Base-by-base conservation (phyloP, 2,888 invertebrate genomes). In the Diloba caeruleocephala region DNA sequence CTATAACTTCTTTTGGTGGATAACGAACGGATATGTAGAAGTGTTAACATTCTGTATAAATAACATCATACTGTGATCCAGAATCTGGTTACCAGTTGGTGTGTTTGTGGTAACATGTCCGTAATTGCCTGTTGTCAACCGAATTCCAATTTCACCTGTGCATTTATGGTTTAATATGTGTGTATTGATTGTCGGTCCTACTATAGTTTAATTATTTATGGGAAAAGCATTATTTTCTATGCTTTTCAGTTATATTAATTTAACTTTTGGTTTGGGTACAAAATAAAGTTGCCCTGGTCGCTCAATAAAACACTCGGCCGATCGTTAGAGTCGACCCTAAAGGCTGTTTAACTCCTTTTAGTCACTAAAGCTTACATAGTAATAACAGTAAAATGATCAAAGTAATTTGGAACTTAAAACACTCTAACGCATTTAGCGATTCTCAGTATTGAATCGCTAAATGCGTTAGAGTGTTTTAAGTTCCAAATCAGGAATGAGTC, bases 101-200 rank as follows among this genome's bases (percentile, higher is more conserved):
- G 56, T 43, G 51, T 42, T 56, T 45, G 51, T 38, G 33, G 17
- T 45, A 56, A 56, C 34, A 42, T 38, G 51, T 42, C 37, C 33
- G 21, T 38, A 38, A 42, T 56, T 45, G 42, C 51, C 34, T 44
- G 32, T 15, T 33, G 33, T 42, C 25, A 10, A n/a, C n/a, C n/a
- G n/a, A n/a, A n/a, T n/a, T n/a, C n/a, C n/a, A n/a, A n/a, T n/a
- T n/a, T n/a, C n/a, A n/a, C n/a, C n/a, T n/a, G n/a, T n/a, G n/a
- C n/a, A n/a, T n/a, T n/a, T n/a, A n/a, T n/a, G n/a, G n/a, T n/a
- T n/a, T n/a, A n/a, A n/a, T n/a, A n/a, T n/a, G n/a, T n/a, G n/a
- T n/a, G n/a, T n/a, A n/a, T 52, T 36, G 29, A 52, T 58, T 58
- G 39, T 36, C 45, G 39, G 26, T 14, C 4, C 13, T 3, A 8